A percentile compares a stretch with the other conserved stretches of the same genome.
Conservation (phyloP, 2,888 invertebrate genomes). For the Hartigia nigra region DNA sequence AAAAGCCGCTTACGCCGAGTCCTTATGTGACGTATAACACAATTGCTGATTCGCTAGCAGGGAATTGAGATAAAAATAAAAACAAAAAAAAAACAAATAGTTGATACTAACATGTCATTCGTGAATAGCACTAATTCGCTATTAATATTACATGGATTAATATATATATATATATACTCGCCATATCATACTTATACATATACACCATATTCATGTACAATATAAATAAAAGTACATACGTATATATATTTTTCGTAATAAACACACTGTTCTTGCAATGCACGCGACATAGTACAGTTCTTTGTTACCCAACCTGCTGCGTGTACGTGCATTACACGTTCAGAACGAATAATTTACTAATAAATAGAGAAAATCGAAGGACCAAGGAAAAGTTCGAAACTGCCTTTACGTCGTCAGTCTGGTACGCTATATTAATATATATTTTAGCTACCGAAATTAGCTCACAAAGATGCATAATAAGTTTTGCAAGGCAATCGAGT, state of each 20-base stretch:
- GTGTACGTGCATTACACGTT: constrained; percentile 1
- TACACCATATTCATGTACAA: constrained; percentile 1
- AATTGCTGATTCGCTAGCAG: not conserved
- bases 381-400: not conserved
- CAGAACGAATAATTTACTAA: not conserved
- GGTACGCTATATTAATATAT: no score
- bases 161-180: constrained; percentile 10
- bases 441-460: no score
- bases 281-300: constrained; percentile 26
- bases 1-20: not conserved
- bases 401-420: not conserved
- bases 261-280: constrained; percentile 39
- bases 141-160: not conserved
- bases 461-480: not conserved
- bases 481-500: not conserved
- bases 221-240: not conserved
- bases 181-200: not conserved
- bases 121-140: not conserved
- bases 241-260: constrained; percentile 33
- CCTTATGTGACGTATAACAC: not conserved
- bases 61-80: not conserved
- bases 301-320: constrained; percentile 1
- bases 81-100: not conserved
- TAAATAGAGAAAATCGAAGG: not conserved
- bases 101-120: not conserved